phyloP scores from a whole-genome alignment of 2,113 vertebrate genomes.

The Oncorhynchus masou region DNA sequence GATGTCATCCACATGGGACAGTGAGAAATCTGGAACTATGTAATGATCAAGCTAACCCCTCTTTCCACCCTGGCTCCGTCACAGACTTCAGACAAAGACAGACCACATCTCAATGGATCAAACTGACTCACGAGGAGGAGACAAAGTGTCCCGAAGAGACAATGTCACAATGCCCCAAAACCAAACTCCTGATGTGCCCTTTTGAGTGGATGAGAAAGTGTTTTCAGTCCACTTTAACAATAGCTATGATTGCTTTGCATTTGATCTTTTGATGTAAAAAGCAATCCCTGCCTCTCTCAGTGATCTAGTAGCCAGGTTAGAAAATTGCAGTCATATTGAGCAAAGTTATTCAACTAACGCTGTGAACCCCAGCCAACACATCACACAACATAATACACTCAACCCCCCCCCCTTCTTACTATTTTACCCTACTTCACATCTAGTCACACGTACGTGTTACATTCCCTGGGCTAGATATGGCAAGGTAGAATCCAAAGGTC shows the following conservation, averaged over 20 bases:
- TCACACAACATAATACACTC: too few species aligned
- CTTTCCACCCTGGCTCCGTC: neutral
- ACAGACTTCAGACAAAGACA: neutral
- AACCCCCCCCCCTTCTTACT: too few species aligned
- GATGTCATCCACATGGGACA: neutral
- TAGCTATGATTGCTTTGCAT: too few species aligned
- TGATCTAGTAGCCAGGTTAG: too few species aligned
- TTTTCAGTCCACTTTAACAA: too few species aligned
- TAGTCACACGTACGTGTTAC: neutral
- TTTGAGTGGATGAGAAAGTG: too few species aligned
- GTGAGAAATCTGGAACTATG: neutral
- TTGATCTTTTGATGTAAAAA: too few species aligned
- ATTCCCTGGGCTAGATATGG: constrained; percentile 2
- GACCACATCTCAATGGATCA: neutral
- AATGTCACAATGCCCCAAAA: neutral
- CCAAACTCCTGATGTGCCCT: too few species aligned
- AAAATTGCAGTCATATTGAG: too few species aligned
- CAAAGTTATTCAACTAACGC: too few species aligned
- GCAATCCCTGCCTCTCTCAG: too few species aligned
- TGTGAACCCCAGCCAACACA: too few species aligned
- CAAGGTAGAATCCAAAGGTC: constrained; percentile 1
- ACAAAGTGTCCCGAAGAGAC: neutral
- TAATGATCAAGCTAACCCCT: neutral
- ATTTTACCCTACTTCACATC: neutral
- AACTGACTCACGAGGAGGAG: neutral